Evolutionary conservation across 1,140 invertebrate genomes (phyloP).

Genomic region (Amyelois transitella): DNA sequence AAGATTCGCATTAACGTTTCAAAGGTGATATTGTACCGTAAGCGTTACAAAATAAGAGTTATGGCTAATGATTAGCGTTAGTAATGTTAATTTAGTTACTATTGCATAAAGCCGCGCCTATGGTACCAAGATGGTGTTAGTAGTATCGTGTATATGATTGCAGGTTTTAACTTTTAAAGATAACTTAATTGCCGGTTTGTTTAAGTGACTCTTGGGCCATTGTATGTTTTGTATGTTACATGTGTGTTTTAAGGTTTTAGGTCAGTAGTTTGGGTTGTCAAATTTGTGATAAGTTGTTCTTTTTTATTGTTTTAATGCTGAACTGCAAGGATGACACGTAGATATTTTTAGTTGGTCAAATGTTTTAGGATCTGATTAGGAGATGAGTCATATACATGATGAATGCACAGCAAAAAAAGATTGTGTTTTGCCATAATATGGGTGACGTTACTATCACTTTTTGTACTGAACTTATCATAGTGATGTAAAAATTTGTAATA

Average conservation of each 20-base stretch:
- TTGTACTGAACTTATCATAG: too few relatives aligned
- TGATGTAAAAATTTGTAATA: too few relatives aligned
- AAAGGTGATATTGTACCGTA: background rate
- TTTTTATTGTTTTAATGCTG: too few relatives aligned
- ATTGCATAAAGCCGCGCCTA: background rate
- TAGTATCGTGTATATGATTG: background rate
- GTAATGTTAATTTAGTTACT: background rate
- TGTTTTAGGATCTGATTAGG: too few relatives aligned
- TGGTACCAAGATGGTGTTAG: background rate
- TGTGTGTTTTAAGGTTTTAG: background rate
- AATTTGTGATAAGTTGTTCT: background rate
- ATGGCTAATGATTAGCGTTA: background rate
- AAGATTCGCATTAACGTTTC: background rate
- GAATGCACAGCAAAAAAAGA: too few relatives aligned
- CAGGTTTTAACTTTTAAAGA: background rate
- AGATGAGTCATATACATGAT: too few relatives aligned
- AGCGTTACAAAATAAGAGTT: background rate
- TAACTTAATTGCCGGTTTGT: background rate
- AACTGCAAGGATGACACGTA: too few relatives aligned
- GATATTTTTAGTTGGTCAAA: too few relatives aligned
- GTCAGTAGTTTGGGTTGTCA: background rate
- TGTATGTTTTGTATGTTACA: too few relatives aligned
- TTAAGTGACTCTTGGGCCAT: background rate
- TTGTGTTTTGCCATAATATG: too few relatives aligned
- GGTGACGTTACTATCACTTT: too few relatives aligned